Conservation (phyloP, 1,140 invertebrate species). For the Oryzaephilus surinamensis region DNA sequence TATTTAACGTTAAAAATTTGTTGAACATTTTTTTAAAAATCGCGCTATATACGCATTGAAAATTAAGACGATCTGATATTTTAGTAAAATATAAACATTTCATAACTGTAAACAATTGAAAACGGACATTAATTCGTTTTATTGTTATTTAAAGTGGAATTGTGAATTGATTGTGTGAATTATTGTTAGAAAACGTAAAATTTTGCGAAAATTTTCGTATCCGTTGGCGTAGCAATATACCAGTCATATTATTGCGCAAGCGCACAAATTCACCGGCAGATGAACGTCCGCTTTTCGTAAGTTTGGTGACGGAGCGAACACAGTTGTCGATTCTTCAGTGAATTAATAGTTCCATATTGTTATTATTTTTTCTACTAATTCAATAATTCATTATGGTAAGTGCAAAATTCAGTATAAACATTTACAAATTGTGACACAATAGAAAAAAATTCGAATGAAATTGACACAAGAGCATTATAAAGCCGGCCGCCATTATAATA, state of each 20-base stretch:
- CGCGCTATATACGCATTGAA: too few species aligned
- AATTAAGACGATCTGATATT: not conserved
- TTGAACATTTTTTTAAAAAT: too few species aligned
- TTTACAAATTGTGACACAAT: too few species aligned
- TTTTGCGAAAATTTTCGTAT: conserved; percentile 6
- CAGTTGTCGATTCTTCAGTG: conserved; percentile 22
- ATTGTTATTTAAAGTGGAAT: not conserved
- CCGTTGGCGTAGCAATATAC: conserved; percentile 20
- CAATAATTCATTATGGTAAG: conserved; percentile 35
- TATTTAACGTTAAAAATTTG: not conserved
- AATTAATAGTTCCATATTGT: conserved; percentile 27
- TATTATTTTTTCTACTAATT: conserved; percentile 22
- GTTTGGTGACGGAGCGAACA: too few species aligned
- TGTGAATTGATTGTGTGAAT: not conserved
- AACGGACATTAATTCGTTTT: not conserved
- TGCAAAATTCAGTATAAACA: too few species aligned
- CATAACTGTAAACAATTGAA: not conserved
- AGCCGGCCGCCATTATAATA: too few species aligned
- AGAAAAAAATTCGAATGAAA: too few species aligned
- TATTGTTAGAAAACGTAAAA: conserved; percentile 3
- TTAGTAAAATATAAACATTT: not conserved
- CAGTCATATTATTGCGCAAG: conserved; percentile 13
- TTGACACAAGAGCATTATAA: too few species aligned
- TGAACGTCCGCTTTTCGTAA: conserved; percentile 36
- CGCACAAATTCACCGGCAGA: conserved; percentile 28